Evolutionary conservation across 2,113 vertebrate genomes (phyloP), one percentile per base, ranked within the genome.

Genomic region (mouse (Mus musculus)): DNA sequence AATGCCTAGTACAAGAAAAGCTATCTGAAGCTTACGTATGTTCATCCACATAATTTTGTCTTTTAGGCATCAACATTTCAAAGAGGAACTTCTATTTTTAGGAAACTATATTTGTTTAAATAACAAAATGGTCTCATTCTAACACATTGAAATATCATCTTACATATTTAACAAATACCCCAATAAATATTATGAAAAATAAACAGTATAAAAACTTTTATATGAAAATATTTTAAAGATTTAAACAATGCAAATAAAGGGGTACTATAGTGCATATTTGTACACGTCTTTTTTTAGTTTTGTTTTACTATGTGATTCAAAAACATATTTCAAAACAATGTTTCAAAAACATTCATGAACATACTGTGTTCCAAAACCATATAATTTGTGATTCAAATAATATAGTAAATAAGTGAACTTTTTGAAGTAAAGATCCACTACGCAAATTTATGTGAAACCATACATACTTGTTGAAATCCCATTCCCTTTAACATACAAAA

Each of bases 1-100:
- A 97, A 98, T 95, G 95, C 93, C 96, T 97, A 87, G 76, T 96
- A 95, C 85, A 96, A 97, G 92, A 91, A 97, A 98, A 98, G 90
- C 75, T 84, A 73, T 96, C 89, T 91, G 82, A 98, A 97, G 97
- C 97, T 96, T 97, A 98, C 94, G 92, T 96, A 96, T 28, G 14
- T 93, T 94, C 93, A 92, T 93, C 61, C 87, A 96, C 97, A 89
- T 56, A 94, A 97, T 97, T 97, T 94, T 97, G 76, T 96, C 97
- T 98, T 54, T 84, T 93, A 96, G 69, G 77, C 59, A 97, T 88
- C 1, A 96, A 92, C 91, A 97, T 94, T 98, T 96, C 42, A n/a
- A 95, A 88, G 88, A 96, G 33, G 78, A 94, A 94, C 46, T 88
- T 46, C 30, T 97, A 95, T 96, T 96, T 98, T 97, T 92, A 97